Percentiles rank a stretch among this genome's conserved stretches.
Evolutionary conservation across 2,888 invertebrate genomes (phyloP).

Genomic region (Globia sparganii): DNA sequence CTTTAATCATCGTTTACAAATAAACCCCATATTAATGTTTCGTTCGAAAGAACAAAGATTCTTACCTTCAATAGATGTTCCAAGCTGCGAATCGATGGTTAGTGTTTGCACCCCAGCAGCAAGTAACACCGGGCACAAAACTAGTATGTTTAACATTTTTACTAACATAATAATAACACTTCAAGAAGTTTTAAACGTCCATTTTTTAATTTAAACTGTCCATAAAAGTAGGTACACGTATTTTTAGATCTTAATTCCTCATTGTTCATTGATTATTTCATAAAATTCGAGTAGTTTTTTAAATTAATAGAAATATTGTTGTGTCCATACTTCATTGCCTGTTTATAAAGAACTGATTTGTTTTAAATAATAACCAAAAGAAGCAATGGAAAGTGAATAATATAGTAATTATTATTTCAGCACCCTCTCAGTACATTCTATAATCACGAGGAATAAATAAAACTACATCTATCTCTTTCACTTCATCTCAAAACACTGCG

Average conservation of each 20-base stretch:
- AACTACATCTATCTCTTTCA: constrained; percentile 53
- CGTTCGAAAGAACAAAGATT: background rate
- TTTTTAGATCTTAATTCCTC: constrained; percentile 35
- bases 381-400: constrained; percentile 36
- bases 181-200: constrained; percentile 36
- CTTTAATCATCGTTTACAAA: no score
- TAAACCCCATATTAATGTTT: no score
- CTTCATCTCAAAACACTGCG: constrained; percentile 10
- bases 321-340: constrained; percentile 31
- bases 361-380: constrained; percentile 4
- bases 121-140: constrained; percentile 83
- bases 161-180: constrained; percentile 69
- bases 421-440: constrained; percentile 27
- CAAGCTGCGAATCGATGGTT: constrained; percentile 86
- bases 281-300: background rate
- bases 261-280: constrained; percentile 29
- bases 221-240: constrained; percentile 30
- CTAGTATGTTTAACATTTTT: constrained; percentile 82
- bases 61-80: constrained; percentile 88
- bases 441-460: constrained; percentile 32
- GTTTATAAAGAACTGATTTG: background rate
- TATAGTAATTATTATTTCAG: constrained; percentile 6
- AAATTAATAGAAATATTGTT: background rate
- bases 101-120: constrained; percentile 83
- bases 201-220: constrained; percentile 39